phyloP scores from a whole-genome alignment of 2,888 invertebrate genomes.

The Atrina japonica region DNA sequence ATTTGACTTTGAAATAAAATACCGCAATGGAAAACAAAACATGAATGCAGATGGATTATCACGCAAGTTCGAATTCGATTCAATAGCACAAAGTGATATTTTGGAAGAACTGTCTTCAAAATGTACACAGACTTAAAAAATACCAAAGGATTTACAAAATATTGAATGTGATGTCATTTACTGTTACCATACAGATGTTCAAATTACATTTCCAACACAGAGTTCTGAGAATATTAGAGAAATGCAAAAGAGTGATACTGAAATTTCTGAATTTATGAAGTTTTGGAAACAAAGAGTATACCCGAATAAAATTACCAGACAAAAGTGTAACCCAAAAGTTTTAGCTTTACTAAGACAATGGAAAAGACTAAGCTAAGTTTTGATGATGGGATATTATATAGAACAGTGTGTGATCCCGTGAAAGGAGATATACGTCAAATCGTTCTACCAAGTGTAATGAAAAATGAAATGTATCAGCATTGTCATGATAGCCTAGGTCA shows the following conservation, averaged over 20 bases:
- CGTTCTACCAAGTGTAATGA: conserved; percentile 21
- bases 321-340: conserved; percentile 17
- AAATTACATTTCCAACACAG: not conserved
- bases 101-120: too few relatives aligned
- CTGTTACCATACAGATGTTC: conserved; percentile 2
- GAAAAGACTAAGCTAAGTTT: conserved; percentile 16
- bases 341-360: conserved; percentile 17
- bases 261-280: conserved; percentile 11
- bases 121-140: not conserved
- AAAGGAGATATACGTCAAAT: conserved; percentile 20
- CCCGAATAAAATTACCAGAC: not conserved
- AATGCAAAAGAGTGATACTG: conserved; percentile 11
- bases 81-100: too few relatives aligned
- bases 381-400: conserved; percentile 22
- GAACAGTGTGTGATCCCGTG: not conserved
- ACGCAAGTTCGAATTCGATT: conserved; percentile 9
- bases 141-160: not conserved
- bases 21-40: conserved; percentile 47
- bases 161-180: too few relatives aligned
- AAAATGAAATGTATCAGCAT: conserved; percentile 30
- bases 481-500: conserved; percentile 48
- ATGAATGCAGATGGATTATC: conserved; percentile 49
- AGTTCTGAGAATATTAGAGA: not conserved
- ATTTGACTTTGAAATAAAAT: conserved; percentile 49
- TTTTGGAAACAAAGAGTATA: conserved; percentile 10